Base-by-base conservation (phyloP, 2,888 invertebrate genomes). In the Lamellibrachia satsuma region DNA sequence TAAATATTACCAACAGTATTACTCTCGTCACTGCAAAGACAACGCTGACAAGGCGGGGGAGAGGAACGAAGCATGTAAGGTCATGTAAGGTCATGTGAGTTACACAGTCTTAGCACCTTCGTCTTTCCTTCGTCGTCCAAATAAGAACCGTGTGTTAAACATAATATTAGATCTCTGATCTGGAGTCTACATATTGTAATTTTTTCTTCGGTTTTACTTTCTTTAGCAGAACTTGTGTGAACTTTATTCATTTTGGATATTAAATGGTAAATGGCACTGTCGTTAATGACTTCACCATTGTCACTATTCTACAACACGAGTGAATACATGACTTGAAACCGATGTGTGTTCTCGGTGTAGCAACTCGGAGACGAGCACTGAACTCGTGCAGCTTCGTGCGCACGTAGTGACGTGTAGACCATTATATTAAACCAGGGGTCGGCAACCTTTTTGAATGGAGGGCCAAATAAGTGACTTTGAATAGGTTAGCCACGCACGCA, bases 1-100 rank as follows among this genome's bases (percentile, higher is more conserved):
- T 75, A 75, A 75, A 75, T 75, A 75, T 22, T 75, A 75, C 75
- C 75, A 75, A 75, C 75, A 75, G 75, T 75, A 75, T 22, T 75
- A 22, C 75, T 75, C 75, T 75, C 75, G 75, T 75, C 75, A 75
- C 22, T 75, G 75, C 75, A 75, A 75, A 22, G 75, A 11, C 75
- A 75, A n/a, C n/a, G 75, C 75, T 6, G 75, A n/a, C 4, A 75
- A 75, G 4, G 75, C 75, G 22, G 75, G 75, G 22, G 75, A 75
- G 22, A 75, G 75, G 22, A 75, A 75, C 75, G 75, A 75, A 75
- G 75, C 75, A 22, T 75, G 75, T 75, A 75, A 75, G 75, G 75
- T 75, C 22, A 75, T 75, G 75, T 75, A n/a, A 75, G 15, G 39
- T 39, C 39, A 39, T 39, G 39, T 39, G 39, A 75, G 6, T 8